phyloP scores from a whole-genome alignment of 1,140 invertebrate genomes.

The Apis florea region DNA sequence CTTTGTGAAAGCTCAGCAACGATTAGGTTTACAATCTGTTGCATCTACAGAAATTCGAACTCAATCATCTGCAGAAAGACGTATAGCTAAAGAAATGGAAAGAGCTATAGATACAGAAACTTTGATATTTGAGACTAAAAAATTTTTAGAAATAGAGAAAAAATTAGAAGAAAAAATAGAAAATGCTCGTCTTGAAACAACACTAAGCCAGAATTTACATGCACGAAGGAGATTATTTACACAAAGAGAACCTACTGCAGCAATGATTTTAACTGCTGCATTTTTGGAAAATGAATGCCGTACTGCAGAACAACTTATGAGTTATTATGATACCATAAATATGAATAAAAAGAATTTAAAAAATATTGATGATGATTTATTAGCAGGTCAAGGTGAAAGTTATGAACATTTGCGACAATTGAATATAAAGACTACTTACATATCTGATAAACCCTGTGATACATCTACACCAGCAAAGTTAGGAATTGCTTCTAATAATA shows the following conservation, averaged over 20 bases:
- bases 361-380: conserved; percentile 53
- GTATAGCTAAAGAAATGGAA: conserved; percentile 69
- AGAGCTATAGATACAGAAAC: conserved; percentile 54
- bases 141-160: conserved; percentile 73
- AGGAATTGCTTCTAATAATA: conserved; percentile 5
- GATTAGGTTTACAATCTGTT: conserved; percentile 68
- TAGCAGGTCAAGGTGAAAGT: conserved; percentile 71
- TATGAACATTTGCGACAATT: conserved; percentile 71
- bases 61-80: conserved; percentile 76
- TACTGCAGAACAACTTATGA: conserved; percentile 57
- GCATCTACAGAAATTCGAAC: conserved; percentile 63
- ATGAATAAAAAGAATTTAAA: conserved; percentile 13
- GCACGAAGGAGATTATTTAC: conserved; percentile 69
- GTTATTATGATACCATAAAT: conserved; percentile 26
- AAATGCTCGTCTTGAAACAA: conserved; percentile 67
- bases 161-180: conserved; percentile 70
- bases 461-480: conserved; percentile 75
- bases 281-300: conserved; percentile 75
- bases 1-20: conserved; percentile 77
- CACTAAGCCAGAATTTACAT: conserved; percentile 53
- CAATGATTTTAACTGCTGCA: conserved; percentile 70
- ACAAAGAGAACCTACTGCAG: conserved; percentile 66
- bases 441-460: conserved; percentile 64
- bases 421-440: conserved; percentile 42
- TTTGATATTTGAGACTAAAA: conserved; percentile 69